phyloP scores from a whole-genome alignment of 2,113 vertebrate genomes.

The Prolemur simus region DNA sequence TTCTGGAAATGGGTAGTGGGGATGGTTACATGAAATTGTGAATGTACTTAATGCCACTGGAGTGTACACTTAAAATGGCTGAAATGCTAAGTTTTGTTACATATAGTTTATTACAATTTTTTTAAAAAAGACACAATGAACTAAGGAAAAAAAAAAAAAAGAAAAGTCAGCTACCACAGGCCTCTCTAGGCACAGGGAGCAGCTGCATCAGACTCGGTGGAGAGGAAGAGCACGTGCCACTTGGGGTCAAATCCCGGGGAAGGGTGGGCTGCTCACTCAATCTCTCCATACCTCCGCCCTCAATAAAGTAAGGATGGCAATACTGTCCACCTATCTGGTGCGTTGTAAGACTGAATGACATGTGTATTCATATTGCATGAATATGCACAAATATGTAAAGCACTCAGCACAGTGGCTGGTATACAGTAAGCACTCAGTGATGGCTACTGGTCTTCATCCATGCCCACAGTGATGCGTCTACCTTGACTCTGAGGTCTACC shows the following conservation, averaged over 20 bases:
- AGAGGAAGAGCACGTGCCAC: fast-evolving
- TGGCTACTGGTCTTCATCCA: not conserved
- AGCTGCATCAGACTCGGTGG: not conserved
- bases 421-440: not conserved
- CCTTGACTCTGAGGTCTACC: not conserved
- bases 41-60: not conserved
- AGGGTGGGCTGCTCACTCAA: not conserved
- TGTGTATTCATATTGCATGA: not conserved
- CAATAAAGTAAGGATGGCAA: not conserved
- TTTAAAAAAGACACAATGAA: not conserved
- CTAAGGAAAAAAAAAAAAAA: no score
- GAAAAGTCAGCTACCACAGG: no score
- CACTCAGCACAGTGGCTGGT: fast-evolving
- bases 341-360: not conserved
- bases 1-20: not conserved
- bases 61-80: not conserved
- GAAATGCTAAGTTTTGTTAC: not conserved
- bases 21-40: fast-evolving
- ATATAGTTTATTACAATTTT: not conserved
- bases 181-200: not conserved
- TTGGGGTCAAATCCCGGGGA: fast-evolving
- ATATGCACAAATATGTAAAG: fast-evolving
- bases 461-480: not conserved
- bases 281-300: not conserved
- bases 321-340: fast-evolving